Conservation (phyloP, 92 coral and sea anemone genomes). For the Heteractis magnifica region DNA sequence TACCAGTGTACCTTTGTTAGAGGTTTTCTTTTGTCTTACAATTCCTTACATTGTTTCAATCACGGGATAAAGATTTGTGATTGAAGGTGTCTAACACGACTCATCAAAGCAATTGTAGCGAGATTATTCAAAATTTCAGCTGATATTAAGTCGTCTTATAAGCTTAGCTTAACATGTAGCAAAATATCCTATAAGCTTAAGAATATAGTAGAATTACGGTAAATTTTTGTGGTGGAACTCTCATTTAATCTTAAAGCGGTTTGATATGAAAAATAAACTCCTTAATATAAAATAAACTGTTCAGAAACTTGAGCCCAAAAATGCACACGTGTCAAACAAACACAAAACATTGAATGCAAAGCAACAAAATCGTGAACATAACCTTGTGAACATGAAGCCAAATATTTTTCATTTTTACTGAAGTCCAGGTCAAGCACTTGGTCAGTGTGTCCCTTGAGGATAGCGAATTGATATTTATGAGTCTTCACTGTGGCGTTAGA, state of each 20-base stretch:
- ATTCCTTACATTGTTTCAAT: too few relatives aligned
- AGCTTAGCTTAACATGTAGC: too few relatives aligned
- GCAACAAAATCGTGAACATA: constrained; percentile 9
- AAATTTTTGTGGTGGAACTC: background rate
- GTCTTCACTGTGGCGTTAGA: constrained; percentile 37
- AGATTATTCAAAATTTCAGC: too few relatives aligned
- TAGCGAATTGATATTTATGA: constrained; percentile 76
- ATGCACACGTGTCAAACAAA: constrained; percentile 13
- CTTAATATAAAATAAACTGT: background rate
- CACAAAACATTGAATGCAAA: constrained; percentile 5
- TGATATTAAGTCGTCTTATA: too few relatives aligned
- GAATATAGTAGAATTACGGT: background rate
- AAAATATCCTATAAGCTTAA: too few relatives aligned
- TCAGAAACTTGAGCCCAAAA: constrained; percentile 6
- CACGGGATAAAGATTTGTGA: too few relatives aligned
- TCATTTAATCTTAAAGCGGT: background rate
- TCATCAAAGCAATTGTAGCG: too few relatives aligned
- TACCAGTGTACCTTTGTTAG: background rate
- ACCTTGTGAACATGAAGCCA: constrained; percentile 95
- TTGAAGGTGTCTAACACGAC: too few relatives aligned
- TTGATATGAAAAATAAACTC: background rate
- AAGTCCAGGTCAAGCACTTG: constrained; percentile 85
- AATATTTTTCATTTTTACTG: constrained; percentile 81
- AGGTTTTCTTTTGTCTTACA: too few relatives aligned
- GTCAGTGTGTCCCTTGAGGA: constrained; percentile 91